These are phyloP conservation scores for Sturnus vulgaris DNA, from an alignment of 2,113 vertebrate species.

Conservation along the genomic window DNA sequence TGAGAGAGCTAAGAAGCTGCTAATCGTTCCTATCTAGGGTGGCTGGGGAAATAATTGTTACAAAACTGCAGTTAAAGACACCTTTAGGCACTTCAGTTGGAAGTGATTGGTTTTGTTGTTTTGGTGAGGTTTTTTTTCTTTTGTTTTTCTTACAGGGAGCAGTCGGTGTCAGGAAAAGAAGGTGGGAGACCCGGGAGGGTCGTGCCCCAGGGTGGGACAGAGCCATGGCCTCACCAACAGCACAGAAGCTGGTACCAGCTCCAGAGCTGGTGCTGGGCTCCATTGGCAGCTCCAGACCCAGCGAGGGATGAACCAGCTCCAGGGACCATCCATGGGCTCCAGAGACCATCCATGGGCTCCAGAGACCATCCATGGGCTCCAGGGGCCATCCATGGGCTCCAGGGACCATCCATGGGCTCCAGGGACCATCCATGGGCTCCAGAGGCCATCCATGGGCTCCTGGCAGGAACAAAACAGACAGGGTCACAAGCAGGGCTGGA, in stretches of 20 bases:
- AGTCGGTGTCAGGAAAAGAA: neutral
- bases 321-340: no score
- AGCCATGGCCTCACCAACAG: neutral
- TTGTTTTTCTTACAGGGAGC: neutral
- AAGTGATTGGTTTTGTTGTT: neutral
- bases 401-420: no score
- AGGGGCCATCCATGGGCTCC: no score
- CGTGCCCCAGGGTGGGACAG: no score
- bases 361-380: no score
- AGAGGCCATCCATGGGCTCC: neutral
- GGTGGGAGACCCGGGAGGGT: neutral
- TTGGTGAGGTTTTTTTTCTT: neutral
- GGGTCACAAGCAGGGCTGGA: neutral
- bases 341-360: no score
- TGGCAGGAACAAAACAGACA: neutral
- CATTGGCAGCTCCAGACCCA: fast-evolving
- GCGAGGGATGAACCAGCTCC: neutral
- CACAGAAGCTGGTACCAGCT: fast-evolving
- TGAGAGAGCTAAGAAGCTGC: neutral
- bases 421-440: no score
- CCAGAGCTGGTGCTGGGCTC: neutral
- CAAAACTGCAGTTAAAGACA: neutral
- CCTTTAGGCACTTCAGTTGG: neutral
- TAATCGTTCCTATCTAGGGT: neutral
- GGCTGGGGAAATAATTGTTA: neutral